Percentiles rank a stretch among this genome's conserved stretches.
phyloP scores from a whole-genome alignment of 2,113 vertebrate species.

The Penelope pileata region DNA sequence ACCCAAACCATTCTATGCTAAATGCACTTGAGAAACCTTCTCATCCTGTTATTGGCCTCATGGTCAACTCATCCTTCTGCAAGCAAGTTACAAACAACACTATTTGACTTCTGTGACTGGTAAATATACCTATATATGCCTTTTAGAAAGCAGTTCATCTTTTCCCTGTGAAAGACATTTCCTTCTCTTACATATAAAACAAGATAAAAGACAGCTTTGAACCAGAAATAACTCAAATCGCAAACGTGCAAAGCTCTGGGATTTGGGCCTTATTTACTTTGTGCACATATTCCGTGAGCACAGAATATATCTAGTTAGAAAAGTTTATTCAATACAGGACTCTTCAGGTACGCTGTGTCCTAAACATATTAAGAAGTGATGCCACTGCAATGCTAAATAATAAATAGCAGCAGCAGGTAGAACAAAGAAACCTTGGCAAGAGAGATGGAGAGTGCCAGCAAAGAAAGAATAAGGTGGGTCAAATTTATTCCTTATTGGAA shows the following conservation, averaged over 20 bases:
- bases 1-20: neutral
- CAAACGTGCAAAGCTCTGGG: neutral
- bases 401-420: neutral
- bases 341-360: neutral
- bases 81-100: neutral
- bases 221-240: neutral
- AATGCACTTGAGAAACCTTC: neutral
- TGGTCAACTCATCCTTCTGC: neutral
- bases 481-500: neutral
- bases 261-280: neutral
- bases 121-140: neutral
- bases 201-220: neutral
- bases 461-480: neutral
- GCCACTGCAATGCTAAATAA: neutral
- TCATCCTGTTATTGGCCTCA: neutral
- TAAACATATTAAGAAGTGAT: neutral
- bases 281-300: neutral
- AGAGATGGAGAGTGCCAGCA: neutral
- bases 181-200: neutral
- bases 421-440: neutral
- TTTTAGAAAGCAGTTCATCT: neutral
- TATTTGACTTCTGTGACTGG: neutral
- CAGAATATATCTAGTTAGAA: neutral
- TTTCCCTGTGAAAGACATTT: neutral
- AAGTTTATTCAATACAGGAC: neutral